Evolutionary conservation across 2,797 vertebrate genomes (phyloP), one percentile per base, ranked within the genome.

Genomic region (Protosalanx chinensis): DNA sequence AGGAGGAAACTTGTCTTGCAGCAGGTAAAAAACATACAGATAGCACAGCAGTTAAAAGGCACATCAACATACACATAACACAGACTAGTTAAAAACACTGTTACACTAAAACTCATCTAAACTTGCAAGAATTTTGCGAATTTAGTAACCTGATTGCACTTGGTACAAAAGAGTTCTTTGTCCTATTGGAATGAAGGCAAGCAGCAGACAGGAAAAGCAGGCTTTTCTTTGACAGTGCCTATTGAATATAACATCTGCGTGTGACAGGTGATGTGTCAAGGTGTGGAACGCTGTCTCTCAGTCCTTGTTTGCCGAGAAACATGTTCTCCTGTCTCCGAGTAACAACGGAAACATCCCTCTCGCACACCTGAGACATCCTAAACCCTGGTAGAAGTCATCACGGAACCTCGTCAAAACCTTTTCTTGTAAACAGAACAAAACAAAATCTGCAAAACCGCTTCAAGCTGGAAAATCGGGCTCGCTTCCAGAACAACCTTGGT

Each of bases 401-500:
- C 72, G 71, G 23, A 18, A 68, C 3, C 23, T 27, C 23, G 23
- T 6, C 5, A 35, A 61, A 5, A 51, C 18, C 41, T 64, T 49
- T 51, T 23, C 33, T 56, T 33, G 29, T 33, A 27, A 56, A 56
- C 63, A 69, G 64, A 73, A 67, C 57, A 69, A 68, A 67, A 58
- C 81, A 80, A 12, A 76, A 61, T 23, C 33, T 64, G 64, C 81
- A 78, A 12, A 78, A 65, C 33, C 32, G 37, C 23, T 72, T 78
- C 60, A 58, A 79, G 69, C 72, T 70, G 73, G 72, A 66, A 67
- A 77, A 68, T 41, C 33, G 56, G 60, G 59, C 68, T 59, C 80
- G 79, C 79, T 80, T 72, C 76, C 70, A 72, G 77, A 75, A 56
- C 49, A 72, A 63, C 71, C 77, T 75, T 75, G 71, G 74, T 76